These are phyloP conservation scores for Paedocypris micromegethes DNA, from an alignment of 2,797 vertebrate species.

Conservation along the genomic window DNA sequence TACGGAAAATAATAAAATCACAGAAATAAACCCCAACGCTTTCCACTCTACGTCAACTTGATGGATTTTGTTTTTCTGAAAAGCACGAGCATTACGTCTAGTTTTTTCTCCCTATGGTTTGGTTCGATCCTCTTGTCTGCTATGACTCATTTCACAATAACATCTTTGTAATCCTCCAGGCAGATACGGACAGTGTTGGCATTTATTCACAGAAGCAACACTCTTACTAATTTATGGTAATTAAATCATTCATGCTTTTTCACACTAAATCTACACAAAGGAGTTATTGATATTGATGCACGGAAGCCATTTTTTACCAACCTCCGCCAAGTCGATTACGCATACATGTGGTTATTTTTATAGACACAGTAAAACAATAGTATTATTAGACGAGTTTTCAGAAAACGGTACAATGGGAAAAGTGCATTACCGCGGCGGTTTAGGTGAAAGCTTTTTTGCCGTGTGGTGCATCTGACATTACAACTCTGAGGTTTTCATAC, in stretches of 20 bases:
- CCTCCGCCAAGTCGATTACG: too few relatives aligned
- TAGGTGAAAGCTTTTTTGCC: too few relatives aligned
- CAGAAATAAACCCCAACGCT: background rate
- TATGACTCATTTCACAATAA: constrained; percentile 44
- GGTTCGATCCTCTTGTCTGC: constrained; percentile 24
- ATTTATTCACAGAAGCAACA: constrained; percentile 30
- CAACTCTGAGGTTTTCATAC: too few relatives aligned
- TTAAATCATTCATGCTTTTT: constrained; percentile 36
- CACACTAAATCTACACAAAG: background rate
- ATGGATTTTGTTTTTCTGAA: background rate
- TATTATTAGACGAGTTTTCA: too few relatives aligned
- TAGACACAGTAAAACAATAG: too few relatives aligned
- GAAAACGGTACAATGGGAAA: too few relatives aligned
- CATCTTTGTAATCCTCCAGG: constrained; percentile 28
- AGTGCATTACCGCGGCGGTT: too few relatives aligned
- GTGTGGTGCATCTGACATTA: too few relatives aligned
- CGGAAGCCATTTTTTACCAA: too few relatives aligned
- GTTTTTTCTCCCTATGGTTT: constrained; percentile 8
- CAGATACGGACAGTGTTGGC: constrained; percentile 32
- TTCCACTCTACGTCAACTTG: too few relatives aligned
- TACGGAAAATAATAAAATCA: constrained; percentile 49
- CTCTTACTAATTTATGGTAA: constrained; percentile 45
- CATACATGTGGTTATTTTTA: too few relatives aligned
- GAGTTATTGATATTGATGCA: too few relatives aligned
- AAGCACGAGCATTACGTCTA: constrained; percentile 1